A percentile compares a stretch with the other conserved stretches of the same genome.
These are phyloP conservation scores for Andrena haemorrhoa DNA, from an alignment of 2,888 invertebrate genomes.

Conservation along the genomic window DNA sequence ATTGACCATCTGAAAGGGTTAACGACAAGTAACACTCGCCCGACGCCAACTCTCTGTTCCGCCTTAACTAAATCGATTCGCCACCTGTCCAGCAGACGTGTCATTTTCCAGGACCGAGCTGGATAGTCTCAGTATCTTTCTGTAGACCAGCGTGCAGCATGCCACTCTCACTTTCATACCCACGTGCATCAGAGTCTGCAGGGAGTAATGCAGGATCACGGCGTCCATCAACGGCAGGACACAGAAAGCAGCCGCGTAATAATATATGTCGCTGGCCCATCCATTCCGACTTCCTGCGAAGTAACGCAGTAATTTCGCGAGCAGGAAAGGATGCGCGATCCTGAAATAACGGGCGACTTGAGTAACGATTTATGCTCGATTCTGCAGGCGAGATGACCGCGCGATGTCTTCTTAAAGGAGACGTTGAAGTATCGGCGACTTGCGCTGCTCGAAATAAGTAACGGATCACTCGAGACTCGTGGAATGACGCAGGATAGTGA, in stretches of 20 bases:
- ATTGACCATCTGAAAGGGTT: constrained; percentile 86
- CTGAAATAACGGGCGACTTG: constrained; percentile 66
- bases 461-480: too few relatives aligned
- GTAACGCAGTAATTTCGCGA: constrained; percentile 72
- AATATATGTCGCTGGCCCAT: constrained; percentile 81
- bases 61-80: not conserved
- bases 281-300: constrained; percentile 73
- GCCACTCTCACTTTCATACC: constrained; percentile 90
- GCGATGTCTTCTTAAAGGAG: not conserved
- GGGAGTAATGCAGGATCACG: constrained; percentile 87
- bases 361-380: not conserved
- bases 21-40: not conserved
- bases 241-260: constrained; percentile 84
- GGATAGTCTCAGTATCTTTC: constrained; percentile 91
- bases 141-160: constrained; percentile 90
- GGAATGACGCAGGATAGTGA: too few relatives aligned
- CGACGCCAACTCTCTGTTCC: not conserved
- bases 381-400: not conserved
- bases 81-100: constrained; percentile 90
- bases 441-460: not conserved
- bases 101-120: constrained; percentile 88
- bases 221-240: constrained; percentile 74
- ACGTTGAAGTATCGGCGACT: not conserved
- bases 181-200: constrained; percentile 88
- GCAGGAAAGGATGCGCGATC: constrained; percentile 80